Base-by-base conservation (phyloP, 35 echinoderm and acorn worm species). In the Diadema setosum region DNA sequence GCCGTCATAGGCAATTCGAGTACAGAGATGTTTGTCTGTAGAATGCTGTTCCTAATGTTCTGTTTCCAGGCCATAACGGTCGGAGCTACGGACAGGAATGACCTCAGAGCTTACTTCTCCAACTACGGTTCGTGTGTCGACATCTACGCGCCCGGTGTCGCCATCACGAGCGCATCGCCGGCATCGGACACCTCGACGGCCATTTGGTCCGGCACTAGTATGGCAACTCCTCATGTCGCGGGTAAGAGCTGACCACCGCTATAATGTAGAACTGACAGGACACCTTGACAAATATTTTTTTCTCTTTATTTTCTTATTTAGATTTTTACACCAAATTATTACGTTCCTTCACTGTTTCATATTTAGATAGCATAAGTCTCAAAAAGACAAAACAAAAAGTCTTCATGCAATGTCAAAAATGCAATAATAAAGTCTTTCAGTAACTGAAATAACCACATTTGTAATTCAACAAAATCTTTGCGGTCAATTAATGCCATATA, bases 191-290 rank as follows among this genome's bases (percentile, higher is more conserved):
- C 7, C 11, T 23, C 31, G 8, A 82, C 70, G 7, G 75, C 42
- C 2, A 42, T 81, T 7, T 81, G 40, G 0, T 61, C 46, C 30
- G 90, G 90, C 14, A 92, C 90, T 6, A 87, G 83, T 42, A 83
- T 92, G 37, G 45, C 90, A 9, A 82, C 83, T 40, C 84, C 90
- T n/a, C 90, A 92, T 67, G 84, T 86, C 50, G 83, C 90, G 17
- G 90, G 90, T 92, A 36, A 55, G 87, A 32, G 14, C 37, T 16
- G 33, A 4, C 4, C 40, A 63, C n/a, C 32, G 11, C 5, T 24
- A 21, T 24, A 63, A 26, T 63, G 7, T 63, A 16, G 49, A n/a
- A 12, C 49, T 55, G 12, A 55, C 49, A 12, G 49, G 49, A 55
- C 21, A 1, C 49, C 49, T 1, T 55, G 49, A 16, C 12, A 12